These are phyloP conservation scores for Pangasius mekongensis DNA, from an alignment of 2,797 vertebrate genomes.

Conservation along the genomic window DNA sequence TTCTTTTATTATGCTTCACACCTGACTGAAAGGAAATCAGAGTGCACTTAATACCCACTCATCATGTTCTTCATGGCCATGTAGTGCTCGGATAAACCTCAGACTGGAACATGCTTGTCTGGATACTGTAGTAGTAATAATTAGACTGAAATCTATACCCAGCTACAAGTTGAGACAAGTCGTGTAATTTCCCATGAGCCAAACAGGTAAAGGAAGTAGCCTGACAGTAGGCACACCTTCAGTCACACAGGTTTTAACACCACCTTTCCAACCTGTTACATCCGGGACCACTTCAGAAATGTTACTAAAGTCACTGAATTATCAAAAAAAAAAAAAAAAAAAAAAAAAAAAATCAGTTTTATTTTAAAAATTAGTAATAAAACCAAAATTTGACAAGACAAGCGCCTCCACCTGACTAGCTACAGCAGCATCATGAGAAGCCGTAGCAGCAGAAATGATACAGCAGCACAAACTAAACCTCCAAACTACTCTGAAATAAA, in stretches of 20 bases:
- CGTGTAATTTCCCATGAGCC: conserved; percentile 29
- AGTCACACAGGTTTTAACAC: conserved; percentile 22
- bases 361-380: neutral
- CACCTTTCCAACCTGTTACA: neutral
- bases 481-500: neutral
- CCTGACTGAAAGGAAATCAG: neutral
- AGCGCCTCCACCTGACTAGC: neutral
- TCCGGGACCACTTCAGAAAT: neutral
- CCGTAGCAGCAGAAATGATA: neutral
- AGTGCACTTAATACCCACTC: neutral
- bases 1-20: neutral
- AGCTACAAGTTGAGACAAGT: conserved; percentile 20
- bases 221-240: neutral
- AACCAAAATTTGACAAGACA: neutral
- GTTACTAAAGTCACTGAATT: neutral
- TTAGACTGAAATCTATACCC: neutral
- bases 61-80: neutral
- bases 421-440: neutral
- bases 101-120: neutral
- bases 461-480: neutral
- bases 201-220: conserved; percentile 7
- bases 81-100: neutral
- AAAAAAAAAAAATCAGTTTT: neutral
- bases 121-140: conserved; percentile 2
- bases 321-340: neutral